Base-by-base conservation (phyloP, 2,797 vertebrate genomes). In the Sebastes nivosus region DNA sequence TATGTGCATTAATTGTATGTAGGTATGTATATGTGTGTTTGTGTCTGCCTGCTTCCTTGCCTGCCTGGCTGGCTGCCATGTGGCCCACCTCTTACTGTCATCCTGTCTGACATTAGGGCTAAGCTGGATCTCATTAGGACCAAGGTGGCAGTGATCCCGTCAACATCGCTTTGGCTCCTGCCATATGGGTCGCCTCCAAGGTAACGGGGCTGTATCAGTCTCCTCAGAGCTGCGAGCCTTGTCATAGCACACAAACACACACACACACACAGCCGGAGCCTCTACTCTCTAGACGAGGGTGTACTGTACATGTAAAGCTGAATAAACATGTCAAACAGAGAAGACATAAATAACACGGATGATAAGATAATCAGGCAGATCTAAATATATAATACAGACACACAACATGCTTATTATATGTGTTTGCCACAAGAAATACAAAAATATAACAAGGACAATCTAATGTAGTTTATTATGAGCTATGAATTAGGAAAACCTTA, bases 51-150 rank as follows among this genome's bases (percentile, higher is more conserved):
- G 84, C 84, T 71, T 84, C 67, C 77, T 77, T 78, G 79, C 68
- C 75, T 87, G 82, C 55, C 85, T 87, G 85, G 85, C 81, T 90
- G 74, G 72, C 95, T 91, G 88, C 90, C 89, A 92, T 89, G 92
- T 93, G 90, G 91, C 91, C 92, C 92, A 93, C 89, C 94, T 92
- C 93, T 91, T 92, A 90, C 93, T 93, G 94, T 95, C 95, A 95
- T 94, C 91, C 89, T 90, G 93, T 92, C 90, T 95, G 93, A 95
- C 94, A 94, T 93, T 90, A 92, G 90, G 91, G 88, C 93, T 94
- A 95, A 95, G 93, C 94, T 95, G 94, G 94, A 95, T 96, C 94
- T 96, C 93, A 95, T 96, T 96, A 95, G 94, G 91, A 94, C 89
- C 91, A 93, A 93, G 93, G 92, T 95, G 95, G 93, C 95, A 94